Percentiles rank a stretch among this genome's conserved stretches.
Conservation (phyloP, 2,113 vertebrate genomes). For the Turnix velox region DNA sequence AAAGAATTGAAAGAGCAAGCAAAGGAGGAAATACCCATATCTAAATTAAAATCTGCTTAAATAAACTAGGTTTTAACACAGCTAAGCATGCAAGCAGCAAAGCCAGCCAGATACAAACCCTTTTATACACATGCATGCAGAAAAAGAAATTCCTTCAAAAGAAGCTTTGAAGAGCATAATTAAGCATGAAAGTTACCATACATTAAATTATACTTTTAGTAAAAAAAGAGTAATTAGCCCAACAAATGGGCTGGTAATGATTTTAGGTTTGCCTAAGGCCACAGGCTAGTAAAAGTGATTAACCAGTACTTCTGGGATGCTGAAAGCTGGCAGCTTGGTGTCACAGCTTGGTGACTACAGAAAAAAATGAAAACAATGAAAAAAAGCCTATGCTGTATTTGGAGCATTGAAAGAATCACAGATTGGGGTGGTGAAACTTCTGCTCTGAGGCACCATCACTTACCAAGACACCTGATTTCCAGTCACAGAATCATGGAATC, state of each 20-base stretch:
- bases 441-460: background rate
- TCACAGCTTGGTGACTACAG: background rate
- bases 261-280: slow-evolving; percentile 48
- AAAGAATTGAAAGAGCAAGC: background rate
- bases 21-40: background rate
- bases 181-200: slow-evolving; percentile 46
- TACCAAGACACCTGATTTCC: background rate
- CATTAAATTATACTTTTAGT: slow-evolving; percentile 56
- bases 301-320: slow-evolving; percentile 29
- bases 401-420: background rate
- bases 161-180: slow-evolving; percentile 54
- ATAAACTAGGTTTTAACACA: background rate
- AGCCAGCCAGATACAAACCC: background rate
- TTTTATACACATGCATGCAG: background rate
- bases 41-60: slow-evolving; percentile 17
- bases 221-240: slow-evolving; percentile 57
- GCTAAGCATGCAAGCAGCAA: background rate
- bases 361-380: background rate
- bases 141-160: slow-evolving; percentile 40
- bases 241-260: slow-evolving; percentile 53
- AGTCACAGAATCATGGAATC: too few relatives aligned
- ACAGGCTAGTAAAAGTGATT: slow-evolving; percentile 29
- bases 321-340: background rate
- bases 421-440: background rate
- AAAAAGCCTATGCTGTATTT: accelerated